Evolutionary conservation across 2,888 invertebrate genomes (phyloP), one percentile per base, ranked within the genome.

Genomic region (Artemia sinica): DNA sequence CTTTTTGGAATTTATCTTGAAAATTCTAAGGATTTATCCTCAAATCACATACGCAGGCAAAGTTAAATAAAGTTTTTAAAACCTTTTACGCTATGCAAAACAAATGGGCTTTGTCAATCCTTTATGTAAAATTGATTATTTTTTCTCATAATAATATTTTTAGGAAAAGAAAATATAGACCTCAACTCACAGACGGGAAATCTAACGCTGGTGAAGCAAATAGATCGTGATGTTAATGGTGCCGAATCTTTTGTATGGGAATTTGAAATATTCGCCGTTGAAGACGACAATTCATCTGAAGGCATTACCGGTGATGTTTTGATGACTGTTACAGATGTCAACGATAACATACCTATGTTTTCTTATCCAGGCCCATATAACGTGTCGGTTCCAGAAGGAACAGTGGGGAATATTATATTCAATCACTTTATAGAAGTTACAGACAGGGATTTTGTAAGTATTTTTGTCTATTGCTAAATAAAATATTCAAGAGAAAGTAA

Each of bases 401-500:
- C n/a, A 1, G 58, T 58, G 9, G 58, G 58, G 18, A 18, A 58
- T 8, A 8, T 58, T 14, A 10, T n/a, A 14, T 58, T 58, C 58
- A 10, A 58, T 18, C 18, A 14, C 8, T 18, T 18, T 8, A 58
- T 58, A 9, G 18, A 14, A 10, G 58, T 58, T 14, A 10, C 58
- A 18, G 58, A 58, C 18, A 58, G 18, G 58, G 58, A 58, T 58
- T 58, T 58, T 9, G 58, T 58, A 58, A 58, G 58, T 58, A 10
- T 14, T 10, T 58, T 58, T 58, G 18, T 58, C 18, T 58, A 14
- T 58, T 52, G n/a, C n/a, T 9, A 8, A 9, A 18, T 14, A 14
- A 9, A 58, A 58, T 58, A 1, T 58, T 58, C 18, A 58, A 10
- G 58, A 8, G 14, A 58, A 58, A 18, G n/a, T 58, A 18, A 58